Evolutionary conservation across 2,797 vertebrate genomes (phyloP), one percentile per base, ranked within the genome.

Genomic region (Delichon dasypus): DNA sequence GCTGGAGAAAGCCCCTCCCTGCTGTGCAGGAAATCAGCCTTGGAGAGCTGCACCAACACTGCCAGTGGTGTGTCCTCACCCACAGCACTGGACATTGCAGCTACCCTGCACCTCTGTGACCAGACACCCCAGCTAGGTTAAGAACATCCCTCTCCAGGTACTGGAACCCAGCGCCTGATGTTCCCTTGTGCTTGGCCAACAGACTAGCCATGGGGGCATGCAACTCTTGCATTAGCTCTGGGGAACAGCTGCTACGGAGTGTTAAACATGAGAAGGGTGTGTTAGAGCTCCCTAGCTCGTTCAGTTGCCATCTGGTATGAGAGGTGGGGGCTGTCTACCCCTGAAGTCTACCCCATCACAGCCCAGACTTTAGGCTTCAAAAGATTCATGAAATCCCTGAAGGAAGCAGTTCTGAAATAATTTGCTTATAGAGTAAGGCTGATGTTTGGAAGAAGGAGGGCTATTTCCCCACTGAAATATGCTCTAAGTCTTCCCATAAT

Each of bases 31-130:
- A 82, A 82, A 70, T 26, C 54, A 64, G 58, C 71, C 48, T 48
- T 27, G 9, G 36, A 73, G 9, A 76, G 8, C 29, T 50, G 72
- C 42, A 67, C 25, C 17, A 8, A n/a, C 32, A 9, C 23, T 11
- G 34, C 32, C 0, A 0, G 13, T 21, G 26, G 13, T 2, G 4
- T 1, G 0, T 26, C 61, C 62, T 78, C 55, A 84, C 44, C 17
- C 38, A 22, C 34, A 27, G 54, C 1, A 0, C n/a, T 11, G 45
- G 57, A 23, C 20, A 27, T 34, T 10, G 18, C 5, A 16, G 38
- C 25, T 77, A 61, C 34, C 17, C 82, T 13, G 1, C 57, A 29
- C 9, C 47, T 26, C 13, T 16, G 25, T 45, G 67, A 70, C 26
- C 32, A 50, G 13, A 10, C 1, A 0, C 6, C 30, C 40, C 9